A percentile compares a stretch with the other conserved stretches of the same genome.
phyloP scores from a whole-genome alignment of 2,888 invertebrate species.

The Hirtodrosophila histrioides region DNA sequence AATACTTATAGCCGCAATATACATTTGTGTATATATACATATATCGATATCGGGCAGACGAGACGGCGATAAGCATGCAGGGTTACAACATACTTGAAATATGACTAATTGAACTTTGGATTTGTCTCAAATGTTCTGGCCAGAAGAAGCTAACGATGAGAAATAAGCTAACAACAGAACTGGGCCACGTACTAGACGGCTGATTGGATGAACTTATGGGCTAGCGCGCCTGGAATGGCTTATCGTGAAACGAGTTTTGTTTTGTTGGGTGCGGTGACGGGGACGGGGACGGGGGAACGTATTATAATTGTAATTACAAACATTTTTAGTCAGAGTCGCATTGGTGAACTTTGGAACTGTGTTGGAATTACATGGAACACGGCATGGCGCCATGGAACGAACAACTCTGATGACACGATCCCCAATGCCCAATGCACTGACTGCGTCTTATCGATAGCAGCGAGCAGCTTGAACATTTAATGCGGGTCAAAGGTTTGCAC shows the following conservation, averaged over 20 bases:
- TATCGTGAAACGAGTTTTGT: slow-evolving; percentile 13
- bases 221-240: slow-evolving; percentile 24
- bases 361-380: slow-evolving; percentile 35
- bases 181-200: slow-evolving; percentile 38
- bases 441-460: slow-evolving; percentile 30
- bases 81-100: background rate
- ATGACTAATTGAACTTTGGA: slow-evolving; percentile 41
- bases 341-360: slow-evolving; percentile 44
- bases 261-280: background rate
- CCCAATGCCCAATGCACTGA: slow-evolving; percentile 8
- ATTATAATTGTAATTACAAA: background rate
- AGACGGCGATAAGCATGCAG: slow-evolving; percentile 11
- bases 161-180: slow-evolving; percentile 1
- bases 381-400: slow-evolving; percentile 34
- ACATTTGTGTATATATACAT: slow-evolving; percentile 1
- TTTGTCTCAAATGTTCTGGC: background rate
- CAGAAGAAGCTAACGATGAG: background rate
- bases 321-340: slow-evolving; percentile 32
- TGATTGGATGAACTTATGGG: slow-evolving; percentile 30
- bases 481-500: slow-evolving; percentile 52
- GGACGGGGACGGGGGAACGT: no score
- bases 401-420: slow-evolving; percentile 39
- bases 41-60: slow-evolving; percentile 9
- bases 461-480: slow-evolving; percentile 1
- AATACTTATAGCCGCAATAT: background rate